Evolutionary conservation across 1,140 invertebrate genomes (phyloP), one percentile per base, ranked within the genome.

Genomic region (Sinella curviseta): DNA sequence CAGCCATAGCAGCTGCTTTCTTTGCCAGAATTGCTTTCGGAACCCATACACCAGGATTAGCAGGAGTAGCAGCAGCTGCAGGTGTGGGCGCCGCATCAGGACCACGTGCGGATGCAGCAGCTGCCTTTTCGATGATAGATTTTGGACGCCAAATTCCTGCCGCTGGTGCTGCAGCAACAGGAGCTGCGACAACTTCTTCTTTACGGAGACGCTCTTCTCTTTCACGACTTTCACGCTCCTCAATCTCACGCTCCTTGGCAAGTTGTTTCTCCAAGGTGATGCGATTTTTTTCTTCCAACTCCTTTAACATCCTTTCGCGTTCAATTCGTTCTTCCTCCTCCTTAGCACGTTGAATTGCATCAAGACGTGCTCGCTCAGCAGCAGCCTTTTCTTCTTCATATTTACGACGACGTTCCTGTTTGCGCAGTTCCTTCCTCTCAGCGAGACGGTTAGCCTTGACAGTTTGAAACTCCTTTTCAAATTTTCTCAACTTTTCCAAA

Each of bases 321-420:
- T 91, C 91, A 3, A 91, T 89, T 77, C 93, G 91, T 17, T 93
- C 90, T 84, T 94, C 93, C 36, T 90, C 90, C 83, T 95, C 93
- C 74, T 90, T 89, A 16, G 90, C 89, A 17, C 90, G 87, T 31
- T 91, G 90, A 81, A 92, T 92, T 24, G 92, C 92, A 0, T 92
- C 91, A n/a, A 85, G 82, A 57, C 85, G 85, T 39, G 91, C 85
- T 88, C 91, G 92, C 84, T 88, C 85, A 35, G 85, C 84, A 79
- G 86, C 86, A 83, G 84, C 85, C 82, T 85, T 88, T 78, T 89
- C 87, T 78, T 86, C 85, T 0, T 85, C 67, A 84, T 86, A 90
- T 78, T 92, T 91, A 0, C 88, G 86, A 54, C 92, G 90, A 8
- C 95, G 89, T 80, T 96, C 93, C 79, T 93, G 91, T 76, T 92